A percentile compares a stretch with the other conserved stretches of the same genome.
Evolutionary conservation across 2,888 invertebrate species (phyloP).

Genomic region (Belgica antarctica): DNA sequence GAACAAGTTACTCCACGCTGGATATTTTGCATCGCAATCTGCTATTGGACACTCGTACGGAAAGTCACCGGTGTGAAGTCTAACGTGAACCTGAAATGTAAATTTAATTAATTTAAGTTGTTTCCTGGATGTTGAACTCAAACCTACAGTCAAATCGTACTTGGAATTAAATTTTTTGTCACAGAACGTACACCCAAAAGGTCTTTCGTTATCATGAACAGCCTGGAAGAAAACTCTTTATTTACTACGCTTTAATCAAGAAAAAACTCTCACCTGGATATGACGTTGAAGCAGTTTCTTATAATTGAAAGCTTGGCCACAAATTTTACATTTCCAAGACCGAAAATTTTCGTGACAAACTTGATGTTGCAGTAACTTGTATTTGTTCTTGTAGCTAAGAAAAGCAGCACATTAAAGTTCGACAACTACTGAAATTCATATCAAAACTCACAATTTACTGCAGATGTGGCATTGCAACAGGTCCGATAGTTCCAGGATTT

Average conservation of each 20-base stretch:
- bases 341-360: conserved; percentile 2
- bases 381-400: conserved; percentile 21
- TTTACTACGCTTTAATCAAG: neutral
- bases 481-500: conserved; percentile 20
- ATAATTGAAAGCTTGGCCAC: neutral
- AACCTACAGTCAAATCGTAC: neutral
- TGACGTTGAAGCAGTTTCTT: conserved; percentile 1
- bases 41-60: conserved; percentile 4
- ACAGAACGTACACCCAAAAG: neutral
- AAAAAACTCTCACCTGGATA: neutral
- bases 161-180: neutral
- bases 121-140: neutral
- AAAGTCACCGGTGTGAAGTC: conserved; percentile 15
- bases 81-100: conserved; percentile 11
- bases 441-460: conserved; percentile 7
- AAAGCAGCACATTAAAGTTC: neutral
- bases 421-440: neutral
- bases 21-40: conserved; percentile 14
- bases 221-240: neutral
- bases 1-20: conserved; percentile 12
- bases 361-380: neutral
- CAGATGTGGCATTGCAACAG: neutral
- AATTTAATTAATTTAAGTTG: neutral
- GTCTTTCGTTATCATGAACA: neutral
- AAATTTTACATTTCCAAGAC: neutral